A percentile compares a stretch with the other conserved stretches of the same genome.
Conservation (phyloP, 1,140 invertebrate species). For the Leptinotarsa texana region DNA sequence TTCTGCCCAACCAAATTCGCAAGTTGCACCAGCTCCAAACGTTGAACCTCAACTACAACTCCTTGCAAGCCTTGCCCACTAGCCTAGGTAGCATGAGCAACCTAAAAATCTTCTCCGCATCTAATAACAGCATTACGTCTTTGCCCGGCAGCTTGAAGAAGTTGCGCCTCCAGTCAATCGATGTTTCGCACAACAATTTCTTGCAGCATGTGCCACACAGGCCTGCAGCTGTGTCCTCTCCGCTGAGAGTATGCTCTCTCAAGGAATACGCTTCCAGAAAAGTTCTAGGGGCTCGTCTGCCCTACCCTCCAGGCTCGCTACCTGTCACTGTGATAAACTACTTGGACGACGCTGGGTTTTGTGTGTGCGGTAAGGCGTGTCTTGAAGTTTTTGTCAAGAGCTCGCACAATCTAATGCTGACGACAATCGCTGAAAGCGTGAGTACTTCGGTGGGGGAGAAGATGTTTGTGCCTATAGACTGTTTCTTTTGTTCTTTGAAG, state of each 20-base stretch:
- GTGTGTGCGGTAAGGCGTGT: constrained; percentile 64
- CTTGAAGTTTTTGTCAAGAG: constrained; percentile 58
- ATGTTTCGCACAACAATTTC: constrained; percentile 61
- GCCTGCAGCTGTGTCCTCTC: constrained; percentile 35
- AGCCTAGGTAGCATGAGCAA: constrained; percentile 48
- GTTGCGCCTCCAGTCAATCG: constrained; percentile 59
- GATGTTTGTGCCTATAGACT: constrained; percentile 59
- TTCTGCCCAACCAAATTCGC: constrained; percentile 65
- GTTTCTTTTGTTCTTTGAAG: constrained; percentile 63
- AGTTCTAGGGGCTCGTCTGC: constrained; percentile 53
- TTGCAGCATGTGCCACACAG: constrained; percentile 26
- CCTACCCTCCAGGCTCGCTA: constrained; percentile 63
- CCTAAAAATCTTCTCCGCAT: constrained; percentile 46
- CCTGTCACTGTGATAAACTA: constrained; percentile 64
- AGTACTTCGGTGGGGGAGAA: constrained; percentile 55
- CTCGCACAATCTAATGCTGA: constrained; percentile 54
- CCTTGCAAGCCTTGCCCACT: constrained; percentile 59
- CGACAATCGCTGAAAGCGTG: constrained; percentile 55
- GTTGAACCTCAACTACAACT: constrained; percentile 62
- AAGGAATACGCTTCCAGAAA: constrained; percentile 44
- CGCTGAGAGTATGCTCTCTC: constrained; percentile 41
- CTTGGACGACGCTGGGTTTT: constrained; percentile 65
- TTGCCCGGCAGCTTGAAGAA: constrained; percentile 65
- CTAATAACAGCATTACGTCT: constrained; percentile 62
- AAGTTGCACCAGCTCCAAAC: constrained; percentile 63